Percentiles rank a stretch among this genome's conserved stretches.
Conservation (phyloP, 2,888 invertebrate genomes). For the Drosophila atripex region DNA sequence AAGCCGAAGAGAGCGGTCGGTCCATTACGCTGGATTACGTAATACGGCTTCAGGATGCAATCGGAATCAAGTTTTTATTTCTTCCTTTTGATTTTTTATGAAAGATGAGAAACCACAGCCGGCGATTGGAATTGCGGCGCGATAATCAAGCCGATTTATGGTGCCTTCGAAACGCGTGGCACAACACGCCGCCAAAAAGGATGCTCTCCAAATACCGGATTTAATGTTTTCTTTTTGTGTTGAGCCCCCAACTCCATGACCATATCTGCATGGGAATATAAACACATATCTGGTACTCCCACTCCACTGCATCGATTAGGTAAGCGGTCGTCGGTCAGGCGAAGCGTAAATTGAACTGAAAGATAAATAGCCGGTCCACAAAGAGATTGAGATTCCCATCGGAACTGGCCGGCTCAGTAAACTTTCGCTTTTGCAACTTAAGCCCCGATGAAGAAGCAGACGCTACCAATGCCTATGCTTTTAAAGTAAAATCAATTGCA, state of each 20-base stretch:
- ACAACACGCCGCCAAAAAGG: constrained; percentile 55
- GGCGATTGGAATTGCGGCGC: constrained; percentile 48
- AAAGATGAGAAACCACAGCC: constrained; percentile 48
- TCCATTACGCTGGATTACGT: constrained; percentile 39
- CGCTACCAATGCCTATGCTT: constrained; percentile 29
- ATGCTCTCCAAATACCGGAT: constrained; percentile 57
- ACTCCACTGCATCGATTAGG: constrained; percentile 31
- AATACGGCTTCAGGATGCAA: constrained; percentile 47
- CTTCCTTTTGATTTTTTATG: constrained; percentile 29
- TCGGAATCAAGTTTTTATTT: constrained; percentile 25
- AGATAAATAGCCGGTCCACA: constrained; percentile 65
- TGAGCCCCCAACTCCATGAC: constrained; percentile 8
- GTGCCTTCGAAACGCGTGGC: constrained; percentile 69
- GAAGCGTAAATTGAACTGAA: constrained; percentile 63
- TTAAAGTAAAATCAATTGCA: constrained; percentile 23
- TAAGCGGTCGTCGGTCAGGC: constrained; percentile 29
- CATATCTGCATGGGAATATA: constrained; percentile 26
- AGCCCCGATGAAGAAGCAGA: constrained; percentile 28
- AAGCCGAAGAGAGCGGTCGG: constrained; percentile 10
- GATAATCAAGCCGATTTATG: constrained; percentile 76
- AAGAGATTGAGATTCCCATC: constrained; percentile 71
- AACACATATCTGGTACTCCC: not conserved
- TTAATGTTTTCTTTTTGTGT: not conserved
- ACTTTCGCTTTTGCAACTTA: constrained; percentile 67
- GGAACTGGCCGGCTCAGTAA: constrained; percentile 34